phyloP scores from a whole-genome alignment of 2,888 invertebrate species.

The Coecobrya sp. region DNA sequence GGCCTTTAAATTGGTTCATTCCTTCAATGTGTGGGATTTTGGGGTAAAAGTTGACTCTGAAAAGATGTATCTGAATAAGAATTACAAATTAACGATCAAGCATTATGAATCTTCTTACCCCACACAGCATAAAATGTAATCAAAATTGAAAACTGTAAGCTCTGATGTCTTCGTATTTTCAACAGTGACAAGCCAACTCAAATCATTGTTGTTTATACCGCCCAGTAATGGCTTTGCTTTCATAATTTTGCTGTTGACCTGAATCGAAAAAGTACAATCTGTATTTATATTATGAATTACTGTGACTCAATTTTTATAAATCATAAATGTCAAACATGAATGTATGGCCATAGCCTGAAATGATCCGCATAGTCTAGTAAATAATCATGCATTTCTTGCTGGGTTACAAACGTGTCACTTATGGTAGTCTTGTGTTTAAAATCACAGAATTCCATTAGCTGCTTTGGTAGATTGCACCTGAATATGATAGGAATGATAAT shows the following conservation, averaged over 20 bases:
- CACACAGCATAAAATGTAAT: constrained; percentile 56
- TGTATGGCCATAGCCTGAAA: constrained; percentile 50
- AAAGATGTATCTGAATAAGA: not conserved
- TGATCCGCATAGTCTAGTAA: constrained; percentile 63
- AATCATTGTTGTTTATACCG: not conserved
- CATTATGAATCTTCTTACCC: constrained; percentile 51
- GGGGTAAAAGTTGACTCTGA: constrained; percentile 58
- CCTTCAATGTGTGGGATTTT: constrained; percentile 48
- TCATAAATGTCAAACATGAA: constrained; percentile 29
- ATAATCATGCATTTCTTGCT: constrained; percentile 64
- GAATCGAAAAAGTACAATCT: constrained; percentile 10
- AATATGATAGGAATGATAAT: not conserved
- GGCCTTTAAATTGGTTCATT: constrained; percentile 33
- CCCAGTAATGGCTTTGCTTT: constrained; percentile 14
- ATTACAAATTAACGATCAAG: not conserved
- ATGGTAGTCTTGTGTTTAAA: constrained; percentile 29
- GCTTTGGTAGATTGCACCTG: constrained; percentile 66
- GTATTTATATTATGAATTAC: not conserved
- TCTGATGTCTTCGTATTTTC: constrained; percentile 39
- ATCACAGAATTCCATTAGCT: constrained; percentile 65
- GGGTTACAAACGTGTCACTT: constrained; percentile 59
- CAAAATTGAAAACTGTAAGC: constrained; percentile 33
- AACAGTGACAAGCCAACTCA: constrained; percentile 50
- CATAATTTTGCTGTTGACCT: constrained; percentile 20
- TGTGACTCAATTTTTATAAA: not conserved